Conservation (phyloP, 2,113 vertebrate genomes). For the Blennius ocellaris region DNA sequence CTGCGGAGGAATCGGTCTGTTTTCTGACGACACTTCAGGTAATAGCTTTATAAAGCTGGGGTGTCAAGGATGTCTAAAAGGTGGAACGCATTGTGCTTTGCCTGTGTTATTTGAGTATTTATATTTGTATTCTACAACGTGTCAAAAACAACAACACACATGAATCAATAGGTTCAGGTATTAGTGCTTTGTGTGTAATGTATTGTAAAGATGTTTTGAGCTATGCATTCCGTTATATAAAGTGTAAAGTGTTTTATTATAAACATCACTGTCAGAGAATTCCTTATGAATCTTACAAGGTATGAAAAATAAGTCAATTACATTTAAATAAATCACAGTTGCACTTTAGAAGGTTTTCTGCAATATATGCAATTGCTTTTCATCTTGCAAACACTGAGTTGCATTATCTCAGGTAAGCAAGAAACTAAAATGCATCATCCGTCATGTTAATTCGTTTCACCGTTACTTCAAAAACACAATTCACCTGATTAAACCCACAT, state of each 20-base stretch:
- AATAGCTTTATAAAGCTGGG: too few species aligned
- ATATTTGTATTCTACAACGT: neutral
- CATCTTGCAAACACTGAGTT: neutral
- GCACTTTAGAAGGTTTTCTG: neutral
- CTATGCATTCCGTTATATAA: too few species aligned
- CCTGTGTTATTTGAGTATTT: neutral
- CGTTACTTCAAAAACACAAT: neutral
- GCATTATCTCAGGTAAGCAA: conserved; percentile 10
- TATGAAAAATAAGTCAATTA: conserved; percentile 1
- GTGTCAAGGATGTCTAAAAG: neutral
- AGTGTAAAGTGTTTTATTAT: too few species aligned
- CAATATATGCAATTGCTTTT: conserved; percentile 1
- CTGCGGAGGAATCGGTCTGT: neutral
- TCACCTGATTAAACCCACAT: conserved; percentile 2
- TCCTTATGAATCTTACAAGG: neutral
- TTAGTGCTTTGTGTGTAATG: neutral
- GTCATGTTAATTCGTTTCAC: conserved; percentile 6
- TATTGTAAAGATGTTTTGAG: too few species aligned
- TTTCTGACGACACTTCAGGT: neutral
- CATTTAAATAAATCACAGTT: neutral
- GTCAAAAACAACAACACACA: too few species aligned
- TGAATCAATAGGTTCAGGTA: neutral
- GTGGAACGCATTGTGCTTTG: neutral
- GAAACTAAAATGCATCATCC: neutral
- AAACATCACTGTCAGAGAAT: too few species aligned